Base-by-base conservation (phyloP, 2,797 vertebrate species). In the Hydrolagus colliei region DNA sequence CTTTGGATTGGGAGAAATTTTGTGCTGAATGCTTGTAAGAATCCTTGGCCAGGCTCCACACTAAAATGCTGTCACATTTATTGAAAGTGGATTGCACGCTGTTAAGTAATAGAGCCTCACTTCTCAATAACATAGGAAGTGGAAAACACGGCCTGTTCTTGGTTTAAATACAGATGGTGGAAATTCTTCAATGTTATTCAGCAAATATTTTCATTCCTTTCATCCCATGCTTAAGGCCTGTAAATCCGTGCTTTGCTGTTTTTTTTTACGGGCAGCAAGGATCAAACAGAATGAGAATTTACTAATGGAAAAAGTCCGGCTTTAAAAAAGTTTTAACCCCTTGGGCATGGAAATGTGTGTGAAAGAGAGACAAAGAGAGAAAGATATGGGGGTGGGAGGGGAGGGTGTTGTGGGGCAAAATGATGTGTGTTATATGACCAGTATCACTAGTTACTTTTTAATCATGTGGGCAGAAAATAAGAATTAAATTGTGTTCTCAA, bases 201-300 rank as follows among this genome's bases (percentile, higher is more conserved):
- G 52, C 71, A 84, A 71, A 71, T 84, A 68, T 84, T 84, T 84
- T 71, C 65, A 84, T 84, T 84, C 65, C 65, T 84, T 84, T n/a
- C 62, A 71, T 71, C 32, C 79, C 3, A 11, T 68, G 52, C 41
- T 27, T 63, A 20, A 65, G 79, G 18, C 41, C 79, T 84, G 32
- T n/a, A 84, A 71, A 84, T 84, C 32, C 8, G 27, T 18, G 9
- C 9, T 2, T 27, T 27, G 27, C 27, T 27, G n/a, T 27, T 27
- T 27, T 32, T 84, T 18, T 52, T 16, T 35, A 84, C 79, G 52
- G 65, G 52, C 10, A 20, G 65, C 1, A 71, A 84, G 41, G 10
- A 84, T 52, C 63, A 68, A 32, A 82, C 35, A 22, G 13, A 1
- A 16, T 6, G 6, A 52, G 41, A 52, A 52, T 52, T 52, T 52